Conservation (phyloP, 2,888 invertebrate genomes). For the Cryptus armator region DNA sequence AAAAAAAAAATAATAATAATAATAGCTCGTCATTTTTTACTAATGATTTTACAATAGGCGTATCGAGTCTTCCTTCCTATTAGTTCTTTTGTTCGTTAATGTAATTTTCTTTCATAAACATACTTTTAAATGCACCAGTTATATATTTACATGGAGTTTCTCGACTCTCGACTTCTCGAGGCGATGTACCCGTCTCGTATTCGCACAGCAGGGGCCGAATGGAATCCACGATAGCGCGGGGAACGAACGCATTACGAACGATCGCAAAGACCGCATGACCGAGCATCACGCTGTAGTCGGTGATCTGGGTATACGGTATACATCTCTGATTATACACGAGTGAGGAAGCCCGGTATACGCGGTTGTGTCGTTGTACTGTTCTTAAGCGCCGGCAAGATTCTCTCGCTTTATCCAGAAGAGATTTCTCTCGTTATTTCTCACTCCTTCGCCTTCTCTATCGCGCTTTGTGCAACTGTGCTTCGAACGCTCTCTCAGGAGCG, state of each 20-base stretch:
- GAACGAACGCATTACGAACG: not conserved
- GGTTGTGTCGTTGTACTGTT: not conserved
- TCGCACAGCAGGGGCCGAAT: too few relatives aligned
- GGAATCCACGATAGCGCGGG: too few relatives aligned
- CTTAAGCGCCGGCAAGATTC: constrained; percentile 2
- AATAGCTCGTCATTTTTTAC: too few relatives aligned
- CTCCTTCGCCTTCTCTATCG: not conserved
- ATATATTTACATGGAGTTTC: too few relatives aligned
- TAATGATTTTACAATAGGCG: too few relatives aligned
- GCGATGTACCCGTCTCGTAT: too few relatives aligned
- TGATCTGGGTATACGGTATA: not conserved
- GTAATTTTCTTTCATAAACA: too few relatives aligned
- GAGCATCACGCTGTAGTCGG: not conserved
- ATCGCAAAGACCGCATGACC: not conserved
- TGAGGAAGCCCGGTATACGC: not conserved
- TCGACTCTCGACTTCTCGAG: too few relatives aligned
- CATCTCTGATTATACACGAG: not conserved
- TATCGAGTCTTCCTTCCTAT: too few relatives aligned
- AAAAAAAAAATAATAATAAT: too few relatives aligned
- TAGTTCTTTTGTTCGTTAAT: too few relatives aligned
- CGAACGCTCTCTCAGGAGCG: not conserved
- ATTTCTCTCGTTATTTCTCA: constrained; percentile 23
- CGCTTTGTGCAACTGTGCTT: not conserved
- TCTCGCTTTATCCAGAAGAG: not conserved
- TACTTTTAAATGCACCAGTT: too few relatives aligned